Percentiles rank a stretch among this genome's conserved stretches.
Conservation (phyloP, 2,888 invertebrate genomes). For the Imbricaverruca yamaguchii region DNA sequence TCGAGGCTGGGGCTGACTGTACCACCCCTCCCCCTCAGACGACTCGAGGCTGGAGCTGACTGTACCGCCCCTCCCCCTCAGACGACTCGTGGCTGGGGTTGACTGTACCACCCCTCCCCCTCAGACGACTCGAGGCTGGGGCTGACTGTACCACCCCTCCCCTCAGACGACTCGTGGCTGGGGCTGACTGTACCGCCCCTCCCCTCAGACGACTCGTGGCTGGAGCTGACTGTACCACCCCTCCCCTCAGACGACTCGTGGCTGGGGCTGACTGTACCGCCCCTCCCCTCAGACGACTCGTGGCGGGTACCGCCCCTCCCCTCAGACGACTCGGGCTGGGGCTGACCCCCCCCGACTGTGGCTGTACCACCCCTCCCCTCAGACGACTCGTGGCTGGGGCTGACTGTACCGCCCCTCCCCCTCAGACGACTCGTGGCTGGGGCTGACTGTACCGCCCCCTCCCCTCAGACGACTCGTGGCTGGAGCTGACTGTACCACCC, state of each 20-base stretch:
- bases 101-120: conserved; percentile 35
- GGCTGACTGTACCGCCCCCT: no score
- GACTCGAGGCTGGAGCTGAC: conserved; percentile 74
- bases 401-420: no score
- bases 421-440: no score
- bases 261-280: conserved; percentile 55
- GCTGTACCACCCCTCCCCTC: no score
- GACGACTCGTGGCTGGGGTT: conserved; percentile 80
- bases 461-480: no score
- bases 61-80: conserved; percentile 41
- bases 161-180: conserved; percentile 72
- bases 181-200: conserved; percentile 48
- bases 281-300: conserved; percentile 60
- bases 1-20: conserved; percentile 65
- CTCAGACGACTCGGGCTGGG: conserved; percentile 73
- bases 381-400: no score
- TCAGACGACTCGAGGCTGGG: conserved; percentile 77
- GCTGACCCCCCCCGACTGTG: no score
- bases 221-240: conserved; percentile 52
- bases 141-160: conserved; percentile 45
- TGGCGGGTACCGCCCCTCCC: conserved; percentile 51
- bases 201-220: conserved; percentile 68
- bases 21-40: conserved; percentile 49
- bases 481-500: no score
- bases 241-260: conserved; percentile 65